Percentiles rank a stretch among this genome's conserved stretches.
phyloP scores from a whole-genome alignment of 2,113 vertebrate genomes.

The Phalacrocorax carbo region DNA sequence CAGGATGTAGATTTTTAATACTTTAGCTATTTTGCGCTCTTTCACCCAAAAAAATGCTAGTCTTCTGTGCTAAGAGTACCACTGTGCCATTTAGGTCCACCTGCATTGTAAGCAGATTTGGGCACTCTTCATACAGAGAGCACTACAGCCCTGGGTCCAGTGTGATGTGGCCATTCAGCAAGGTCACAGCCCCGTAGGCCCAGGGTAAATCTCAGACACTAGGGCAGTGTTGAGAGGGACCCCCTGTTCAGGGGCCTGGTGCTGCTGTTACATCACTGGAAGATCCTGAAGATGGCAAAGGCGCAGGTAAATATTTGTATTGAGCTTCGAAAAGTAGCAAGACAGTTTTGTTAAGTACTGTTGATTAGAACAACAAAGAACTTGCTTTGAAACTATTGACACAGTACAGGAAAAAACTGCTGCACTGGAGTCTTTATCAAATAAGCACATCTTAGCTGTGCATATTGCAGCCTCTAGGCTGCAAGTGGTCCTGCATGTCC shows the following conservation, averaged over 20 bases:
- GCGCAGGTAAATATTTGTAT: background rate
- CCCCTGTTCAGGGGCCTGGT: background rate
- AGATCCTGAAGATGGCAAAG: background rate
- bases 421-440: background rate
- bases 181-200: background rate
- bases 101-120: background rate
- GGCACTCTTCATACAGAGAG: background rate
- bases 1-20: background rate
- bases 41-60: background rate
- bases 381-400: background rate
- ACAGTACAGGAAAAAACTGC: background rate
- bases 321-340: background rate
- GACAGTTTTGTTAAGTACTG: background rate
- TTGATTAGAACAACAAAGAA: background rate
- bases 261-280: background rate
- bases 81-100: background rate
- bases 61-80: background rate
- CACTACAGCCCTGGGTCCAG: background rate
- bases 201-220: background rate
- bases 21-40: background rate
- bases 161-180: background rate
- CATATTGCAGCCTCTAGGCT: background rate
- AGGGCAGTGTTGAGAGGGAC: background rate
- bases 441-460: background rate
- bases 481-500: background rate